Base-by-base conservation (phyloP, 2,888 invertebrate genomes). In the Siphlonurus alternatus region DNA sequence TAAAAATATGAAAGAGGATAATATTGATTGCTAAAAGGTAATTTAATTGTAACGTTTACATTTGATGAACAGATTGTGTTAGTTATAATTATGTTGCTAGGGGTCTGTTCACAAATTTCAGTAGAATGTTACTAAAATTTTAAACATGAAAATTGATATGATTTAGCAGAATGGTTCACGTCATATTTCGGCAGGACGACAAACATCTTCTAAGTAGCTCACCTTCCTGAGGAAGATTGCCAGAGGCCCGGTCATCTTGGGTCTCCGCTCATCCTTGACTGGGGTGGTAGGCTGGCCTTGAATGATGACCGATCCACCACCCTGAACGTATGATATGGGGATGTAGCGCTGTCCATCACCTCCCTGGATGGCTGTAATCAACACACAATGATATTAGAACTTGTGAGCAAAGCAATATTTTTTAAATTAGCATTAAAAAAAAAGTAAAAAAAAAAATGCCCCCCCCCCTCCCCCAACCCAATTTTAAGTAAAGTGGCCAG, bases 211-310 rank as follows among this genome's bases (percentile, higher is more conserved):
- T n/a, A n/a, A n/a, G n/a, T n/a, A n/a, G n/a, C 38, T 71, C 76
- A 90, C 92, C 82, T 94, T 94, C 77, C 94, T 83, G 73, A 93
- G 87, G 77, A 96, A 95, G 7, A 97, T 80, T 1, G 82, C 82
- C 5, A 87, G 74, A 38, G 86, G 84, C 20, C 85, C 86, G 5
- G 82, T 81, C 71, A 81, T 76, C 68, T 79, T 81, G 1, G 84
- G 82, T 70, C 75, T 78, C 53, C 71, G 69, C 25, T 68, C 69
- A 25, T 71, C 71, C 56, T 68, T 72, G 1, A 67, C 66, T 53
- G 59, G 15, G 7, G 67, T 62, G 54, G 54, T 61, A 38, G 66
- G 15, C 15, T 19, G 51, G 10, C 54, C 62, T 53, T 69, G 68
- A 24, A 70, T 68, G 53, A 70, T 68, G 18, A 70, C 67, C 61